Conservation (phyloP, 2,113 vertebrate genomes). For the Xenopus borealis region DNA sequence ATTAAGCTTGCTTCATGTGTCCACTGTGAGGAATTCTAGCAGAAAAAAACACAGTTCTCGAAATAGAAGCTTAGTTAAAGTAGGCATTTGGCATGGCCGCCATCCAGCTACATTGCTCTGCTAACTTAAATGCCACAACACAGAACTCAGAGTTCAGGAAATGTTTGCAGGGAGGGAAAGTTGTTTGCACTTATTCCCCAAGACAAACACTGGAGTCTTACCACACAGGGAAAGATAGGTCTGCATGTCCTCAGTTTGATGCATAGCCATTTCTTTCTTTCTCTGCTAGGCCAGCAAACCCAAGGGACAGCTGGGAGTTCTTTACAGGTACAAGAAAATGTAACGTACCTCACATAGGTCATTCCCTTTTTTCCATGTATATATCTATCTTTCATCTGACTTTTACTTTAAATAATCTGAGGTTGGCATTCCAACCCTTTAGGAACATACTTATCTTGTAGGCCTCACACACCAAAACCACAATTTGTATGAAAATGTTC, state of each 20-base stretch:
- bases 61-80: slow-evolving; percentile 9
- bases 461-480: too few relatives aligned
- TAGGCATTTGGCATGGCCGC: slow-evolving; percentile 24
- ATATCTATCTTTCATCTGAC: too few relatives aligned
- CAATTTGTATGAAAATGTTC: too few relatives aligned
- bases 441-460: too few relatives aligned
- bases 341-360: too few relatives aligned
- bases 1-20: neutral
- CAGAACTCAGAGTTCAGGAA: slow-evolving; percentile 8
- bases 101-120: slow-evolving; percentile 17
- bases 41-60: neutral
- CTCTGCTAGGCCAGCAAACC: too few relatives aligned
- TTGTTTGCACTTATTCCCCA: neutral
- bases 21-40: slow-evolving; percentile 3
- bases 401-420: too few relatives aligned
- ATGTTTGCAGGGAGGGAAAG: slow-evolving; percentile 11
- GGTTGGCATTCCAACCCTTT: too few relatives aligned
- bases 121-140: slow-evolving; percentile 21
- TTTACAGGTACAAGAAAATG: too few relatives aligned
- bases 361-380: too few relatives aligned
- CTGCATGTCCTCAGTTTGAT: neutral
- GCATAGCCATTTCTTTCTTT: neutral
- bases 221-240: slow-evolving; percentile 19
- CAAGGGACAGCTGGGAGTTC: too few relatives aligned
- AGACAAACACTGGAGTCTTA: slow-evolving; percentile 10